Evolutionary conservation across 2,888 invertebrate genomes (phyloP).

Genomic region (Podotricha telesiphe): DNA sequence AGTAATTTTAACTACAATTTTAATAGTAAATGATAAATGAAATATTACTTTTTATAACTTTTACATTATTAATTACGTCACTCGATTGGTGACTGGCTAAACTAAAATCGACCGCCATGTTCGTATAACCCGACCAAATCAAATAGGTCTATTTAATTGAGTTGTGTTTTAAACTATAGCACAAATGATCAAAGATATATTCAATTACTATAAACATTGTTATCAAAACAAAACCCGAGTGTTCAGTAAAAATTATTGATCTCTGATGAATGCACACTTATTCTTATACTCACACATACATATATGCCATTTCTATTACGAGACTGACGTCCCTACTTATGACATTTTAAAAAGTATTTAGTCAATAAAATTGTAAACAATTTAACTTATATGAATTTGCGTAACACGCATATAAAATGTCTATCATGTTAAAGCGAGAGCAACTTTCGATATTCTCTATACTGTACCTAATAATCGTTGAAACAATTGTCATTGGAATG

Average conservation of each 20-base stretch:
- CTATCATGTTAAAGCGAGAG: slow-evolving; percentile 51
- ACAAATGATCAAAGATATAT: slow-evolving; percentile 14
- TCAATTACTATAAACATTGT: slow-evolving; percentile 3
- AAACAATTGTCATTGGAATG: slow-evolving; percentile 76
- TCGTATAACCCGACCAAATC: slow-evolving; percentile 64
- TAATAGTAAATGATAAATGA: neutral
- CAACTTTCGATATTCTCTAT: slow-evolving; percentile 61
- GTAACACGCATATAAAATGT: slow-evolving; percentile 29
- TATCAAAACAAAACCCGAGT: slow-evolving; percentile 9
- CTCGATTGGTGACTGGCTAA: slow-evolving; percentile 39
- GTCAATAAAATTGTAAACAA: slow-evolving; percentile 30
- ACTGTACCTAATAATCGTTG: slow-evolving; percentile 81
- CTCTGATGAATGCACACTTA: slow-evolving; percentile 36
- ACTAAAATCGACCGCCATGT: slow-evolving; percentile 55
- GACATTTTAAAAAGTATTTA: slow-evolving; percentile 24
- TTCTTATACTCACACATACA: slow-evolving; percentile 43
- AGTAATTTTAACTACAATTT: neutral
- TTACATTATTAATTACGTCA: slow-evolving; percentile 44
- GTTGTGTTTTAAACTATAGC: slow-evolving; percentile 2
- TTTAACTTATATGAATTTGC: slow-evolving; percentile 12
- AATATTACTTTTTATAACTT: neutral
- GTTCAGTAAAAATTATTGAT: slow-evolving; percentile 13
- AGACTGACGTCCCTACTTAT: slow-evolving; percentile 41
- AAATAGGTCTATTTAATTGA: slow-evolving; percentile 42
- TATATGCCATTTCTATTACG: slow-evolving; percentile 29